phyloP scores from a whole-genome alignment of 2,888 invertebrate genomes.

The Molorchus minor region DNA sequence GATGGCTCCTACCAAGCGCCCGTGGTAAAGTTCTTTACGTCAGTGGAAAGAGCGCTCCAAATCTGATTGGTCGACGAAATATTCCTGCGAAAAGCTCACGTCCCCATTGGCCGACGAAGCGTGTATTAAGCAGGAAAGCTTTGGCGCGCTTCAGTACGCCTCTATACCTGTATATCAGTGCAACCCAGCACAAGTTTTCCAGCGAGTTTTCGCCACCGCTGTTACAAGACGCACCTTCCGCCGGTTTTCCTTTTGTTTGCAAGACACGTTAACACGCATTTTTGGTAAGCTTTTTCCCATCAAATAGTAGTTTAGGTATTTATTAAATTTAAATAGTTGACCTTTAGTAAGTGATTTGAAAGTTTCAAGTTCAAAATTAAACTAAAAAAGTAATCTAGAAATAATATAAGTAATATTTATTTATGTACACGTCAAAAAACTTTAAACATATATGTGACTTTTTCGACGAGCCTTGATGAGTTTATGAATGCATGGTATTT shows the following conservation, averaged over 20 bases:
- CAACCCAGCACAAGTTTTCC: conserved; percentile 1
- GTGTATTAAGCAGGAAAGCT: conserved; percentile 8
- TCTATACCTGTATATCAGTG: conserved; percentile 10
- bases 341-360: too few relatives aligned
- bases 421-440: too few relatives aligned
- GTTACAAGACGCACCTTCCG: background rate
- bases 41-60: background rate
- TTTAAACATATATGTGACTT: too few relatives aligned
- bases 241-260: background rate
- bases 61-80: background rate
- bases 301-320: too few relatives aligned
- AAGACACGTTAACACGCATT: background rate
- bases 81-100: background rate
- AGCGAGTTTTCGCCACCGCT: background rate
- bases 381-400: too few relatives aligned
- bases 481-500: too few relatives aligned
- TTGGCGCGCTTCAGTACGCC: conserved; percentile 7
- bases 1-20: background rate
- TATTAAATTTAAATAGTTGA: too few relatives aligned
- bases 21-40: background rate
- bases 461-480: too few relatives aligned
- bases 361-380: too few relatives aligned
- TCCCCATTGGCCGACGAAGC: background rate
- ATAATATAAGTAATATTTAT: too few relatives aligned
- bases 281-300: background rate